These are phyloP conservation scores for Lucilia cuprina DNA, from an alignment of 1,140 invertebrate genomes.

Conservation along the genomic window DNA sequence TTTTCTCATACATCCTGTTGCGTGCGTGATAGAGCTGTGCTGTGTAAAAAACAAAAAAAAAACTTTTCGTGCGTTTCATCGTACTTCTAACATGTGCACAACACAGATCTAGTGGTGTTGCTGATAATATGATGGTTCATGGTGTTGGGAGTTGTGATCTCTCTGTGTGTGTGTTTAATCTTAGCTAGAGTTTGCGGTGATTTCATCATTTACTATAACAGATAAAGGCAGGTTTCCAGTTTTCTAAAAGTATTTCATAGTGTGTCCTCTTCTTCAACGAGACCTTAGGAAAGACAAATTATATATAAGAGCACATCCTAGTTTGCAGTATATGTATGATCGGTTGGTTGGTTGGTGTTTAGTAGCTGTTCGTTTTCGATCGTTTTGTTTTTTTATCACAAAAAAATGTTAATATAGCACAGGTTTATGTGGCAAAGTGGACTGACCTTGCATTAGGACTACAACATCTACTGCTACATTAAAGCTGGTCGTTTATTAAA, in stretches of 20 bases:
- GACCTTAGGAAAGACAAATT: background rate
- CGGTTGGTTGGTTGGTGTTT: slow-evolving; percentile 3
- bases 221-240: slow-evolving; percentile 14
- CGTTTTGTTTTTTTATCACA: slow-evolving; percentile 10
- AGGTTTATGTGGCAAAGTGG: background rate
- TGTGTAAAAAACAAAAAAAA: background rate
- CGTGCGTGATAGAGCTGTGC: background rate
- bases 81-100: background rate
- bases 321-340: background rate
- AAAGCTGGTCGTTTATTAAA: too few species aligned
- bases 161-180: background rate
- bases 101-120: slow-evolving; percentile 13
- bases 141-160: background rate
- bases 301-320: background rate
- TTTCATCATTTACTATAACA: background rate
- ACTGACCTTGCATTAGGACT: background rate
- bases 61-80: slow-evolving; percentile 23
- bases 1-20: background rate
- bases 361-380: slow-evolving; percentile 4
- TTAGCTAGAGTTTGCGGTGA: slow-evolving; percentile 22
- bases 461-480: too few species aligned
- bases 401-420: background rate
- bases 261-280: background rate
- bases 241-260: background rate
- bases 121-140: background rate